Percentiles rank a stretch among this genome's conserved stretches.
phyloP scores from a whole-genome alignment of 2,888 invertebrate species.

The Watsonalla binaria region DNA sequence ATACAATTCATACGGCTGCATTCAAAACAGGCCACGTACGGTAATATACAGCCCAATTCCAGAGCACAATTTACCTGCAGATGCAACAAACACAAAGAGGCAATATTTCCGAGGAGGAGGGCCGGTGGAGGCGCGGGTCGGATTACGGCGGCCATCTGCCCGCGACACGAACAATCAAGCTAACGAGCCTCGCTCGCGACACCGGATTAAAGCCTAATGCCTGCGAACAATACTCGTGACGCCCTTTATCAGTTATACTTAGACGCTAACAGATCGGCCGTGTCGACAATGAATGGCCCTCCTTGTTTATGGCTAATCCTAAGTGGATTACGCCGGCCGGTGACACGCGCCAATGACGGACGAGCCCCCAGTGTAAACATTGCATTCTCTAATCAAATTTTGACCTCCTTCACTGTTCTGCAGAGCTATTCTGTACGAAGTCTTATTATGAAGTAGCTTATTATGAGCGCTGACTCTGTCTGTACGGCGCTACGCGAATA shows the following conservation, averaged over 20 bases:
- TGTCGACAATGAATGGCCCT: slow-evolving; percentile 68
- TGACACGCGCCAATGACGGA: background rate
- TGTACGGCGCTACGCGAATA: too few species aligned
- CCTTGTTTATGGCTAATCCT: slow-evolving; percentile 73
- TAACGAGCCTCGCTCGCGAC: slow-evolving; percentile 72
- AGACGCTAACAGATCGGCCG: slow-evolving; percentile 72
- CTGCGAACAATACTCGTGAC: slow-evolving; percentile 67
- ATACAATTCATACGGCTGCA: slow-evolving; percentile 63
- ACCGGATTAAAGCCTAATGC: slow-evolving; percentile 74
- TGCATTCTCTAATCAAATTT: background rate
- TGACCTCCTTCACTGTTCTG: slow-evolving; percentile 3
- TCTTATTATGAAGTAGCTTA: too few species aligned
- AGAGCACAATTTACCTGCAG: slow-evolving; percentile 76
- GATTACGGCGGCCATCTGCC: slow-evolving; percentile 75
- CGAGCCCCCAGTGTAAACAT: background rate
- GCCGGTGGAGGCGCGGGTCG: slow-evolving; percentile 38
- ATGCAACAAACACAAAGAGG: slow-evolving; percentile 77
- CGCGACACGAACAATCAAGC: slow-evolving; percentile 71
- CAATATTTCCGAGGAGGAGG: slow-evolving; percentile 47
- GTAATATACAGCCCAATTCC: slow-evolving; percentile 70
- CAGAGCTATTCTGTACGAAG: background rate
- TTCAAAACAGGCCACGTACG: slow-evolving; percentile 56
- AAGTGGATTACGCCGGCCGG: slow-evolving; percentile 65
- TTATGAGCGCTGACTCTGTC: too few species aligned
- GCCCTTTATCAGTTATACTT: slow-evolving; percentile 65